Evolutionary conservation across 2,888 invertebrate species (phyloP).

Genomic region (Hirtodrosophila histrioides): DNA sequence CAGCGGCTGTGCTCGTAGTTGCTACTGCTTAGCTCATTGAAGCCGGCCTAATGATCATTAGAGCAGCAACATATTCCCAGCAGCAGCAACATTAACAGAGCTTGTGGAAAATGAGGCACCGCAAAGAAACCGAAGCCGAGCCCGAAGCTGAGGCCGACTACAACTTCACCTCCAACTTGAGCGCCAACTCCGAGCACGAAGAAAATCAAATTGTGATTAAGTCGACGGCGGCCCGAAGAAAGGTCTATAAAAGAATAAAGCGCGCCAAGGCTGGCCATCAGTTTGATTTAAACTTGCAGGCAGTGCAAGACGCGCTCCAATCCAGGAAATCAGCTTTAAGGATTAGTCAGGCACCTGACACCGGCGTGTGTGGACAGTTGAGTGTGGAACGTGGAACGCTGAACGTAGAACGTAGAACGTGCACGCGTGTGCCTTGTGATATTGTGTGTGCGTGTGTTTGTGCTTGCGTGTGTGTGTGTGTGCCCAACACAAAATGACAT

Average conservation of each 20-base stretch:
- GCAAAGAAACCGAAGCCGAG: slow-evolving; percentile 36
- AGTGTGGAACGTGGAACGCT: neutral
- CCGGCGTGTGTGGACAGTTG: slow-evolving; percentile 14
- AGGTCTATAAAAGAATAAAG: slow-evolving; percentile 84
- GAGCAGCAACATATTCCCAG: slow-evolving; percentile 30
- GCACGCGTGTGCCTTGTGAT: slow-evolving; percentile 35
- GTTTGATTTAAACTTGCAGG: slow-evolving; percentile 85
- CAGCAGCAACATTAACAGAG: slow-evolving; percentile 31
- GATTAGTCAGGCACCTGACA: slow-evolving; percentile 30
- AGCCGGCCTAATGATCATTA: slow-evolving; percentile 56
- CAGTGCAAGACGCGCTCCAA: slow-evolving; percentile 55
- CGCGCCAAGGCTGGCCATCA: slow-evolving; percentile 84
- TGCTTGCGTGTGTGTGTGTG: slow-evolving; percentile 25
- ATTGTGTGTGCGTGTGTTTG: slow-evolving; percentile 20
- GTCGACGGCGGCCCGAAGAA: slow-evolving; percentile 59
- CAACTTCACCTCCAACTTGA: slow-evolving; percentile 25
- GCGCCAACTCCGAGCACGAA: slow-evolving; percentile 50
- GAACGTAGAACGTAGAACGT: slow-evolving; percentile 5
- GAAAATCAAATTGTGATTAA: slow-evolving; percentile 73
- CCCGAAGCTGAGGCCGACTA: slow-evolving; percentile 28
- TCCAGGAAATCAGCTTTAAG: slow-evolving; percentile 24
- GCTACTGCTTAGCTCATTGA: slow-evolving; percentile 11
- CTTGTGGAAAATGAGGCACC: slow-evolving; percentile 48
- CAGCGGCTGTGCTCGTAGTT: too few species aligned
- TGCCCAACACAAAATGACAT: slow-evolving; percentile 53